phyloP scores from a whole-genome alignment of 1,140 invertebrate species.

The Ips nitidus region DNA sequence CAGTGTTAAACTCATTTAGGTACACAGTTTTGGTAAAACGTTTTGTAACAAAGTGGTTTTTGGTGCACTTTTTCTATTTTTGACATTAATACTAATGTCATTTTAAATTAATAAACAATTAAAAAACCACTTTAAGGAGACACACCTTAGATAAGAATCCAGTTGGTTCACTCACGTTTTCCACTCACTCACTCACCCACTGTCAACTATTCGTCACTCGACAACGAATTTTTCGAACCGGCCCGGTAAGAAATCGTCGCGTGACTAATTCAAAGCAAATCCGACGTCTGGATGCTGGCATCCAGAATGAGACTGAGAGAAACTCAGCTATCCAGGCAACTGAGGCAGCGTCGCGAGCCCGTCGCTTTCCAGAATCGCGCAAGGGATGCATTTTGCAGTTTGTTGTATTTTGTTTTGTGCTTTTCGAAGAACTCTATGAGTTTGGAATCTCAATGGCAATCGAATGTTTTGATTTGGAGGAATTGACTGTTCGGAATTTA shows the following conservation, averaged over 20 bases:
- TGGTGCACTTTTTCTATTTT: too few species aligned
- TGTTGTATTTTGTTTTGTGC: conserved; percentile 19
- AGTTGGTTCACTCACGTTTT: background rate
- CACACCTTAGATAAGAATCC: too few species aligned
- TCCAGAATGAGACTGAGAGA: conserved; percentile 16
- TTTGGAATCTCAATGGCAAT: conserved; percentile 14
- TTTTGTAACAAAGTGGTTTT: too few species aligned
- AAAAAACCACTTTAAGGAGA: too few species aligned
- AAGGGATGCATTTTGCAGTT: conserved; percentile 26
- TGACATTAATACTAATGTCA: too few species aligned
- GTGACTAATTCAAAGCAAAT: conserved; percentile 10
- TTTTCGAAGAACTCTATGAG: conserved; percentile 9
- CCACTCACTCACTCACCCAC: conserved; percentile 6
- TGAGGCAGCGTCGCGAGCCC: conserved; percentile 17
- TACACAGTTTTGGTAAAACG: too few species aligned
- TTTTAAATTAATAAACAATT: too few species aligned
- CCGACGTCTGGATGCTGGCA: conserved; percentile 15
- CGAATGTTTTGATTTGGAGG: conserved; percentile 3
- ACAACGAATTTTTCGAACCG: conserved; percentile 6
- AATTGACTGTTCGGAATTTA: conserved; percentile 3
- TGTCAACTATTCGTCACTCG: background rate
- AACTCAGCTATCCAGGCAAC: conserved; percentile 9
- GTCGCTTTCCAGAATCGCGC: conserved; percentile 22
- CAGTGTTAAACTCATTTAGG: too few species aligned
- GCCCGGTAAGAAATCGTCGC: conserved; percentile 12